These are phyloP conservation scores for Sebastes itinus DNA, from an alignment of 2,797 vertebrate genomes.

Conservation along the genomic window DNA sequence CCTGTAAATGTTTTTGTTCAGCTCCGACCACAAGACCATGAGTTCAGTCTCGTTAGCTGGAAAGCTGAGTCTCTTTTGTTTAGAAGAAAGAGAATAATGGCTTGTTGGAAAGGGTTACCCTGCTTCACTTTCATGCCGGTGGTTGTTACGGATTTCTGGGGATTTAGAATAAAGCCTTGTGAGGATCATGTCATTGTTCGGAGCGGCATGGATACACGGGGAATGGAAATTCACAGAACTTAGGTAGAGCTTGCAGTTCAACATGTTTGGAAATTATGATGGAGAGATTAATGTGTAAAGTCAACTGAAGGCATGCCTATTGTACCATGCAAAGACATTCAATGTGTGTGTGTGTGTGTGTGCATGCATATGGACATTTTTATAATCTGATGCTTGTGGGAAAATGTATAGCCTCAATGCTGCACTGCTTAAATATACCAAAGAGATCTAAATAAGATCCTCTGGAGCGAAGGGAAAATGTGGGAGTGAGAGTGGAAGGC, in stretches of 20 bases:
- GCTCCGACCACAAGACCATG: constrained; percentile 58
- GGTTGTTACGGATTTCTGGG: constrained; percentile 69
- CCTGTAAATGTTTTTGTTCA: constrained; percentile 60
- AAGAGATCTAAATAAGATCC: constrained; percentile 16
- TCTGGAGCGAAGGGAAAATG: neutral
- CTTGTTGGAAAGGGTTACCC: constrained; percentile 56
- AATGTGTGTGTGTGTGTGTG: neutral
- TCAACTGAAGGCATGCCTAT: neutral
- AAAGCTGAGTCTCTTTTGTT: constrained; percentile 66
- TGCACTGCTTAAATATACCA: constrained; percentile 7
- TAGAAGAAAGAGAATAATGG: constrained; percentile 58
- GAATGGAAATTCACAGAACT: constrained; percentile 60
- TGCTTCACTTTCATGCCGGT: constrained; percentile 60
- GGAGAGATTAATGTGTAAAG: constrained; percentile 29
- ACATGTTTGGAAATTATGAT: constrained; percentile 47
- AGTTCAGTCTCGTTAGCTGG: constrained; percentile 53
- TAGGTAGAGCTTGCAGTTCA: constrained; percentile 35
- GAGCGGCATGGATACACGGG: constrained; percentile 38
- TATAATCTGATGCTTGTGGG: constrained; percentile 27
- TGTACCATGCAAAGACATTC: neutral
- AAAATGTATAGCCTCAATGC: neutral
- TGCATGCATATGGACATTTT: neutral
- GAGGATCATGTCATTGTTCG: constrained; percentile 66
- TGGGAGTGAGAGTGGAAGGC: constrained; percentile 6
- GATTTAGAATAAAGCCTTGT: constrained; percentile 71